These are phyloP conservation scores for Fringilla coelebs DNA, from an alignment of 2,797 vertebrate genomes.

Conservation along the genomic window DNA sequence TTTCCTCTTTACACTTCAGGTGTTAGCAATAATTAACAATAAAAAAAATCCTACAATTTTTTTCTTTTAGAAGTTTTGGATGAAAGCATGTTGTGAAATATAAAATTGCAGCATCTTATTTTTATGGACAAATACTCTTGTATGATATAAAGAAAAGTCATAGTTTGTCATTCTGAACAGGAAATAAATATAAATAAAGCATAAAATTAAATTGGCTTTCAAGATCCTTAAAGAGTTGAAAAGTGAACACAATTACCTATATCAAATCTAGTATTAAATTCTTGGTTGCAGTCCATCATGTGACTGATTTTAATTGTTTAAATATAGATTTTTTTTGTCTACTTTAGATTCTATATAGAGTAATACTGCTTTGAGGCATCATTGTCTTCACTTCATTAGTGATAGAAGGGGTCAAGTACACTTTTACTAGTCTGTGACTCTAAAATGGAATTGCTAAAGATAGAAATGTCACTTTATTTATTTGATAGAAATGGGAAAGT, in stretches of 20 bases:
- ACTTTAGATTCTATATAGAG: background rate
- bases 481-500: background rate
- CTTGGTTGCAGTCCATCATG: background rate
- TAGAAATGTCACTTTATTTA: background rate
- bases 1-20: background rate
- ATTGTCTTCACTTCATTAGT: background rate
- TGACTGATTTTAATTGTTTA: background rate
- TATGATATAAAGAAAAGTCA: background rate
- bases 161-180: background rate
- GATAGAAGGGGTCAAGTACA: background rate
- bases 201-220: background rate
- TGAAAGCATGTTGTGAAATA: background rate
- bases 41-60: background rate
- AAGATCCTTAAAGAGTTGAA: background rate
- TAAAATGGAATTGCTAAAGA: background rate
- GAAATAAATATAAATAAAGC: background rate
- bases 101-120: background rate
- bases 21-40: background rate
- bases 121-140: background rate
- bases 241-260: background rate
- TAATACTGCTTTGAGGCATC: background rate
- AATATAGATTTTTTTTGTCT: background rate
- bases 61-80: background rate
- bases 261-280: background rate
- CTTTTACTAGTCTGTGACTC: background rate